A percentile compares a stretch with the other conserved stretches of the same genome.
These are phyloP conservation scores for Pristionchus fissidentatus DNA, from an alignment of 2,888 invertebrate species.

Conservation along the genomic window DNA sequence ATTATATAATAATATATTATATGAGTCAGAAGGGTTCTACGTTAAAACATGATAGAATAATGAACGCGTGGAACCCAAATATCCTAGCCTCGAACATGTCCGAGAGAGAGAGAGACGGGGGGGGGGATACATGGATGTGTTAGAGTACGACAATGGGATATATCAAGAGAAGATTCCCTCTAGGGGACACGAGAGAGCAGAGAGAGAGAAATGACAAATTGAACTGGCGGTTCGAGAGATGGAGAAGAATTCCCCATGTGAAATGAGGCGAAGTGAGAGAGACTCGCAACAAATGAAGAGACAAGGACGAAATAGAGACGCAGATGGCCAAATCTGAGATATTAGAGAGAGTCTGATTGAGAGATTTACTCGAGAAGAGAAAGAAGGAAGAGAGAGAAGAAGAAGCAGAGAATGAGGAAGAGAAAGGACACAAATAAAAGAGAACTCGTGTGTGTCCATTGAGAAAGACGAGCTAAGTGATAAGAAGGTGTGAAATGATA, in stretches of 20 bases:
- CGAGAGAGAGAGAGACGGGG: not conserved
- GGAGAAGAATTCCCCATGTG: slow-evolving; percentile 16
- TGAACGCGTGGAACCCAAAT: no score
- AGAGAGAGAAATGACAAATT: slow-evolving; percentile 31
- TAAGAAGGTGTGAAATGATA: slow-evolving; percentile 20
- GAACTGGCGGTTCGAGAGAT: slow-evolving; percentile 27
- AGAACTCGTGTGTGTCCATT: slow-evolving; percentile 54
- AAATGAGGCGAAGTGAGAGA: not conserved
- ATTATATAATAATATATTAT: no score
- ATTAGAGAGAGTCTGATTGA: no score
- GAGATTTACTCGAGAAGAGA: not conserved
- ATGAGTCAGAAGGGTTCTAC: no score
- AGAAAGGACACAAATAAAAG: slow-evolving; percentile 67
- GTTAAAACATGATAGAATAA: no score
- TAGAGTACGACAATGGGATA: slow-evolving; percentile 34
- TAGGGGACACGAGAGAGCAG: slow-evolving; percentile 22
- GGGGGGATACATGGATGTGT: not conserved
- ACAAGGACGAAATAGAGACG: not conserved
- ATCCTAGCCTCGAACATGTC: no score
- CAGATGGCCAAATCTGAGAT: no score
- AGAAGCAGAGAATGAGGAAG: slow-evolving; percentile 67
- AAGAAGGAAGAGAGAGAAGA: slow-evolving; percentile 58
- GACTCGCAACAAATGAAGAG: not conserved
- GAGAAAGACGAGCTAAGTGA: slow-evolving; percentile 15
- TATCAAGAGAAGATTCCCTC: slow-evolving; percentile 20